These are phyloP conservation scores for Muscicapa striata DNA, from an alignment of 2,797 vertebrate genomes.

Conservation along the genomic window DNA sequence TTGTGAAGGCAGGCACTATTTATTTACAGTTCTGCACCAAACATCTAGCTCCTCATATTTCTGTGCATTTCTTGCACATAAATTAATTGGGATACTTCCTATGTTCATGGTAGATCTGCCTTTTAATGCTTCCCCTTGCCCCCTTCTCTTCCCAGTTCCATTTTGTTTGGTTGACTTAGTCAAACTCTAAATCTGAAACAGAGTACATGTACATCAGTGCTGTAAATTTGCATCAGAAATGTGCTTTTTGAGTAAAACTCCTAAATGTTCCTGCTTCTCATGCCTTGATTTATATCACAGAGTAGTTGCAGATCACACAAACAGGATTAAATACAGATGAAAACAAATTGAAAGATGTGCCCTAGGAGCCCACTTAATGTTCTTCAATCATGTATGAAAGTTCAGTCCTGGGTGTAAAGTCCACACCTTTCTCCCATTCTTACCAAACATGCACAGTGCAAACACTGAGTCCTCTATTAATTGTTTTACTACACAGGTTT, in stretches of 20 bases:
- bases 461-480: neutral
- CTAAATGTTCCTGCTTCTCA: neutral
- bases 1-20: neutral
- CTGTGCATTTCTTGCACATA: neutral
- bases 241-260: neutral
- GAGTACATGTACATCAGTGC: neutral
- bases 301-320: neutral
- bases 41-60: neutral
- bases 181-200: neutral
- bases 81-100: neutral
- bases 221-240: neutral
- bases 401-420: neutral
- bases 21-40: neutral
- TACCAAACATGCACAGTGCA: neutral
- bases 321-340: neutral
- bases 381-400: neutral
- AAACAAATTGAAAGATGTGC: neutral
- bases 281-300: neutral
- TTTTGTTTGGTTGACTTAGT: neutral
- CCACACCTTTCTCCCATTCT: rapidly evolving
- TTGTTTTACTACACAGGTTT: neutral
- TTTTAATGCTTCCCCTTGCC: neutral
- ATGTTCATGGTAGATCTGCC: neutral
- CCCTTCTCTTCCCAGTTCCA: rapidly evolving
- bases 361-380: neutral